These are phyloP conservation scores for Eupithecia insigniata DNA, from an alignment of 2,888 invertebrate genomes.

Conservation along the genomic window DNA sequence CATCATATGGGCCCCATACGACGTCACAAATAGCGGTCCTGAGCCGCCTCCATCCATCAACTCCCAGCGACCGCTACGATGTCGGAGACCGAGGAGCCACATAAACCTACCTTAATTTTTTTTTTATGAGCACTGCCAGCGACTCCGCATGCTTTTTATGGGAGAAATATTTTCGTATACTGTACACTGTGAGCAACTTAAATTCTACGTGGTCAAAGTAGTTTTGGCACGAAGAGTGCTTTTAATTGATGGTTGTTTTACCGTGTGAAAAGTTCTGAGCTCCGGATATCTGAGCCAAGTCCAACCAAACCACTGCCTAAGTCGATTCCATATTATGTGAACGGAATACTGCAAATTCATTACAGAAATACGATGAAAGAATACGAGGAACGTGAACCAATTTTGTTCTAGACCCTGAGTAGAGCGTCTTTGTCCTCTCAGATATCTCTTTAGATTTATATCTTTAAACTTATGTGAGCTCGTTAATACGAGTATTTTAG, in stretches of 20 bases:
- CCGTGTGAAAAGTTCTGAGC: conserved; percentile 48
- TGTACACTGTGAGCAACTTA: conserved; percentile 13
- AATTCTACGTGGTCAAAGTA: conserved; percentile 33
- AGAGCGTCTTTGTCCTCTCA: conserved; percentile 12
- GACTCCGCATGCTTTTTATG: background rate
- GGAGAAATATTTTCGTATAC: background rate
- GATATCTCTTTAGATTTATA: conserved; percentile 19
- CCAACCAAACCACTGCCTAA: conserved; percentile 66
- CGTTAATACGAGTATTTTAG: background rate
- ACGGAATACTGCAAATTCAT: conserved; percentile 68
- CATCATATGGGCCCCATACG: too few species aligned
- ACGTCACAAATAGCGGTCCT: too few species aligned
- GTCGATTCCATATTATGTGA: conserved; percentile 56
- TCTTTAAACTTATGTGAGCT: background rate
- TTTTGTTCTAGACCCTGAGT: conserved; percentile 26
- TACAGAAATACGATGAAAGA: conserved; percentile 59
- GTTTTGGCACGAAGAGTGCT: conserved; percentile 55
- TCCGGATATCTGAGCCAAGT: conserved; percentile 48
- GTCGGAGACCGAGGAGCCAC: too few species aligned
- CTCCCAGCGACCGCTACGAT: too few species aligned
- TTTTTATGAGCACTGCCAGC: too few species aligned
- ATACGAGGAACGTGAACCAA: conserved; percentile 50
- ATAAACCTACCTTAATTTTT: too few species aligned
- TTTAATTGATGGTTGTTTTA: conserved; percentile 70
- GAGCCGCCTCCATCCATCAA: too few species aligned